Percentiles rank a stretch among this genome's conserved stretches.
phyloP scores from a whole-genome alignment of 2,888 invertebrate species.

The Seira musarum region DNA sequence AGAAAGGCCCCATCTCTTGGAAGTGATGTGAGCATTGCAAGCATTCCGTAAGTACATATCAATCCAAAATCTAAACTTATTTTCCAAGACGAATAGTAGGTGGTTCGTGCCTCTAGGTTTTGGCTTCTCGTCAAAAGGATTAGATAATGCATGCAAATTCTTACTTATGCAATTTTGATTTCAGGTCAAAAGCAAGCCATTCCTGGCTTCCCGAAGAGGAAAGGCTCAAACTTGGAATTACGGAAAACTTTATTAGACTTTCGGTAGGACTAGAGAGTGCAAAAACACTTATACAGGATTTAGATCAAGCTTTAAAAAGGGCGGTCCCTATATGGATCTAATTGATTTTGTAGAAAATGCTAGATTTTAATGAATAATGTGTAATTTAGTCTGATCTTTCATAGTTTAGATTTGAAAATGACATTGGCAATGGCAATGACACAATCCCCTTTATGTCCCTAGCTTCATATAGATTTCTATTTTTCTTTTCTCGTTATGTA shows the following conservation, averaged over 20 bases:
- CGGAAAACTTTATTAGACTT: slow-evolving; percentile 86
- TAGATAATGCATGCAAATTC: too few relatives aligned
- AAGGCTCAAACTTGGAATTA: slow-evolving; percentile 84
- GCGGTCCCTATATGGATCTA: slow-evolving; percentile 59
- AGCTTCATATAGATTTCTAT: too few relatives aligned
- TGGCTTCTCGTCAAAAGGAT: slow-evolving; percentile 23
- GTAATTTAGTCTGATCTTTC: too few relatives aligned
- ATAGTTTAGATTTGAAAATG: too few relatives aligned
- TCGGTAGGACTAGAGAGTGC: slow-evolving; percentile 93
- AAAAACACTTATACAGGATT: slow-evolving; percentile 87
- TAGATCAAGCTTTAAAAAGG: slow-evolving; percentile 83
- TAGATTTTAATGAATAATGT: too few relatives aligned
- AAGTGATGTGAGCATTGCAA: slow-evolving; percentile 94
- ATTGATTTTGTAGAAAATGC: too few relatives aligned
- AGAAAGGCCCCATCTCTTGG: slow-evolving; percentile 94
- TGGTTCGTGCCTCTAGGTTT: slow-evolving; percentile 23
- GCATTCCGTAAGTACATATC: slow-evolving; percentile 72
- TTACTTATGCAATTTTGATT: background rate
- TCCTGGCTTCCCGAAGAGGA: slow-evolving; percentile 88
- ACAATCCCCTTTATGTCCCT: too few relatives aligned
- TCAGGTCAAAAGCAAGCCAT: slow-evolving; percentile 75
- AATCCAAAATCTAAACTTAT: background rate
- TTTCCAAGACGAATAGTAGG: slow-evolving; percentile 27
- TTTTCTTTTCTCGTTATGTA: too few relatives aligned
- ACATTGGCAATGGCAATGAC: too few relatives aligned